Conservation (phyloP, 2,113 vertebrate species). For the Mungos mungo region DNA sequence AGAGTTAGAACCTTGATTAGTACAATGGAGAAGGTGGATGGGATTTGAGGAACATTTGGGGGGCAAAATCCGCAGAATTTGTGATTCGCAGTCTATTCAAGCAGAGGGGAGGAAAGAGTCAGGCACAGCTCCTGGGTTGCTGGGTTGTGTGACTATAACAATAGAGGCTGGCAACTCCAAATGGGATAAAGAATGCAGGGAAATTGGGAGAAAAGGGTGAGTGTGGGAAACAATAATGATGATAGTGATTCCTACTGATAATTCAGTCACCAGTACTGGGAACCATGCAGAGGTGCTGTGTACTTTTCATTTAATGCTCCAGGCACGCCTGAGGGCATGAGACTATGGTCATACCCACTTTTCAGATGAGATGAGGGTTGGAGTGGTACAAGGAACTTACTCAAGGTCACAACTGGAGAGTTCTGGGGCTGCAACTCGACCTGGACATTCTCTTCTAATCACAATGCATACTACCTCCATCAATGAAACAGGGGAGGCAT, state of each 20-base stretch:
- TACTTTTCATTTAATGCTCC: neutral
- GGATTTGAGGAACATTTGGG: neutral
- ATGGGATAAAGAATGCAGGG: neutral
- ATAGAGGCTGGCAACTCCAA: neutral
- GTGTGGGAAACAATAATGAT: neutral
- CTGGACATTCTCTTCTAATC: neutral
- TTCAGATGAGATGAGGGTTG: neutral
- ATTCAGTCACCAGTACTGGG: accelerated
- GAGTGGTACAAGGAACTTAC: neutral
- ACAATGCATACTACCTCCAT: neutral
- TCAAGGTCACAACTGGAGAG: neutral
- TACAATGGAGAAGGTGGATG: neutral
- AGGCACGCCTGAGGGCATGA: neutral
- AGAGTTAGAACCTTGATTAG: neutral
- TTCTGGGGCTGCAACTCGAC: accelerated
- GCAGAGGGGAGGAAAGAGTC: neutral
- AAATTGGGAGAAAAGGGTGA: neutral
- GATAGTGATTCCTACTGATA: neutral
- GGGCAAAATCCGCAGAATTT: neutral
- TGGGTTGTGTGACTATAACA: neutral
- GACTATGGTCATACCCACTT: neutral
- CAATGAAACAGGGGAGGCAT: neutral
- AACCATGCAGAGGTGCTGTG: neutral
- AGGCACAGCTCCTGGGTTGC: neutral
- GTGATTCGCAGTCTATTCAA: neutral